phyloP scores from a whole-genome alignment of 2,113 vertebrate species.

The Circaetus gallicus region DNA sequence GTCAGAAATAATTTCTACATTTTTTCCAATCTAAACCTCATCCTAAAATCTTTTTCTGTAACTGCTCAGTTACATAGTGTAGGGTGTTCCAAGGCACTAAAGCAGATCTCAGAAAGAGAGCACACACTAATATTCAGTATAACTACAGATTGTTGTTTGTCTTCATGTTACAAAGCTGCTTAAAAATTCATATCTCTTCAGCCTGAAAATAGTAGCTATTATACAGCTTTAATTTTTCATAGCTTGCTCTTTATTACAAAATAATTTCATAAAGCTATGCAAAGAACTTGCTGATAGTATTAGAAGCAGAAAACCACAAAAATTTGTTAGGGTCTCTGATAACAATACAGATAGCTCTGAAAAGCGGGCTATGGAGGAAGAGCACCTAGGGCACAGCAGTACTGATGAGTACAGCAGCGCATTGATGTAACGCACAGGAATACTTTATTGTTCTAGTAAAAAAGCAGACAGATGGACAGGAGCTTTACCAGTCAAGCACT shows the following conservation, averaged over 20 bases:
- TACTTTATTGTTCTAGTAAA: background rate
- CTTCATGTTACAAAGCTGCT: background rate
- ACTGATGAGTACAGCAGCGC: background rate
- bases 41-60: background rate
- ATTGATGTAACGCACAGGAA: too few relatives aligned
- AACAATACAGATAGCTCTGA: background rate
- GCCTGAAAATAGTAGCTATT: background rate
- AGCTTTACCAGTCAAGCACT: background rate
- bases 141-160: background rate
- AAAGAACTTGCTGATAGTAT: background rate
- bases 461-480: background rate
- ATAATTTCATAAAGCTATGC: background rate
- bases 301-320: background rate
- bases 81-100: background rate
- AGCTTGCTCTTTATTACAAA: background rate
- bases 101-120: background rate
- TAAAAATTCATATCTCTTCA: background rate
- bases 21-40: background rate
- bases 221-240: background rate
- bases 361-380: background rate
- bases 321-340: background rate
- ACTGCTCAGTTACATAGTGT: background rate
- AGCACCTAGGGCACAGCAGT: background rate
- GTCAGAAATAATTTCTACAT: background rate
- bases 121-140: accelerated